These are phyloP conservation scores for Scylla paramamosain DNA, from an alignment of 1,140 invertebrate species.

Conservation along the genomic window DNA sequence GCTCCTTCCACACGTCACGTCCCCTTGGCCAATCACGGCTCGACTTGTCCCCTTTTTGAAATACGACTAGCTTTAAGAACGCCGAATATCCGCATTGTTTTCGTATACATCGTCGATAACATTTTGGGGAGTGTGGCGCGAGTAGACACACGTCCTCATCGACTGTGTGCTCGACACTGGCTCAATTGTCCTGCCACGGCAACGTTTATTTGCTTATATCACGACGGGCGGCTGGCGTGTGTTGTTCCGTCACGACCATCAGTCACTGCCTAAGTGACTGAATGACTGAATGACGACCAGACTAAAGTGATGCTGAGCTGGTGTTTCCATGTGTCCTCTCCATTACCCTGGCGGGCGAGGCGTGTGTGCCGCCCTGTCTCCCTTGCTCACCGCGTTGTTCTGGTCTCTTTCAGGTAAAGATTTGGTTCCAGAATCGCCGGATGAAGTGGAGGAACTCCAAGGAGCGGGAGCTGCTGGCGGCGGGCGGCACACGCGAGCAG, in stretches of 20 bases:
- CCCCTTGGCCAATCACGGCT: slow-evolving; percentile 47
- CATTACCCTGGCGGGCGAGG: not conserved
- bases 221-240: not conserved
- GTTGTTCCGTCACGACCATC: not conserved
- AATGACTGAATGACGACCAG: not conserved
- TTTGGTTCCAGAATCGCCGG: slow-evolving; percentile 97
- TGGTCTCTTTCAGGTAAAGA: slow-evolving; percentile 89
- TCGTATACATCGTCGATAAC: slow-evolving; percentile 11
- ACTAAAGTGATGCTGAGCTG: not conserved
- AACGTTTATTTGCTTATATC: not conserved
- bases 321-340: not conserved
- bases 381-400: not conserved
- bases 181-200: not conserved
- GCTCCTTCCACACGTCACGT: slow-evolving; percentile 26
- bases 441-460: slow-evolving; percentile 99
- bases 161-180: not conserved
- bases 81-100: not conserved
- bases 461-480: slow-evolving; percentile 95
- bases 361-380: not conserved
- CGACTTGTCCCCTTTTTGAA: not conserved
- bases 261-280: not conserved
- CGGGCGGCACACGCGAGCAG: slow-evolving; percentile 95
- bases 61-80: slow-evolving; percentile 5
- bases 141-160: not conserved
- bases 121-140: not conserved